These are phyloP conservation scores for Podabrus alpinus DNA, from an alignment of 2,888 invertebrate genomes.

Conservation along the genomic window DNA sequence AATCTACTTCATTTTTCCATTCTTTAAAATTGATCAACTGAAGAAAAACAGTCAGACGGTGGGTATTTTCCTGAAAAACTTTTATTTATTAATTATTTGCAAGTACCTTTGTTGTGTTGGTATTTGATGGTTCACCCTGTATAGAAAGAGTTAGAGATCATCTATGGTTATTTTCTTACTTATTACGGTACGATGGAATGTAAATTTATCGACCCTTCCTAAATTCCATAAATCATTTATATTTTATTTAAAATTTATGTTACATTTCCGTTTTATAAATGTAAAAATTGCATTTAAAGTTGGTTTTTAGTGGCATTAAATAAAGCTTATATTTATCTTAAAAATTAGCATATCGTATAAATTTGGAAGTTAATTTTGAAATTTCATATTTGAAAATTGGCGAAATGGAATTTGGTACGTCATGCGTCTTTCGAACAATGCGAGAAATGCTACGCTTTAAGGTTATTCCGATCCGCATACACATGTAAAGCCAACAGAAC, in stretches of 20 bases:
- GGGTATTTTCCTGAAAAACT: too few species aligned
- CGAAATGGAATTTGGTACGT: not conserved
- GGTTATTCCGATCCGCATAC: slow-evolving; percentile 19
- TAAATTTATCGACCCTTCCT: not conserved
- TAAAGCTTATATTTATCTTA: not conserved
- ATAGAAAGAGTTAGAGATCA: not conserved
- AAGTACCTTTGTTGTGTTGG: not conserved
- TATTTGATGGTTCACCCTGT: not conserved
- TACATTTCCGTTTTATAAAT: slow-evolving; percentile 1
- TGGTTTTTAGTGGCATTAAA: not conserved
- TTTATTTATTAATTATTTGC: too few species aligned
- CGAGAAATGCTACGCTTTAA: slow-evolving; percentile 23
- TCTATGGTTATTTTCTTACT: not conserved
- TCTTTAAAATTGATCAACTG: too few species aligned
- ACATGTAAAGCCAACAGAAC: slow-evolving; percentile 22
- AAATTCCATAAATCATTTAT: not conserved
- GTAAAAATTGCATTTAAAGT: slow-evolving; percentile 2
- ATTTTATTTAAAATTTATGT: slow-evolving; percentile 1
- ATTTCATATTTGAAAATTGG: not conserved
- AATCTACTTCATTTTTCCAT: too few species aligned
- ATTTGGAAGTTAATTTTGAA: not conserved
- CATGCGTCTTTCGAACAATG: slow-evolving; percentile 11
- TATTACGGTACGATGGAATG: not conserved
- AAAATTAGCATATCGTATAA: not conserved
- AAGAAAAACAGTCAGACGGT: too few species aligned